phyloP scores from a whole-genome alignment of 92 coral and sea anemone species.

The Pocillopora grandis region DNA sequence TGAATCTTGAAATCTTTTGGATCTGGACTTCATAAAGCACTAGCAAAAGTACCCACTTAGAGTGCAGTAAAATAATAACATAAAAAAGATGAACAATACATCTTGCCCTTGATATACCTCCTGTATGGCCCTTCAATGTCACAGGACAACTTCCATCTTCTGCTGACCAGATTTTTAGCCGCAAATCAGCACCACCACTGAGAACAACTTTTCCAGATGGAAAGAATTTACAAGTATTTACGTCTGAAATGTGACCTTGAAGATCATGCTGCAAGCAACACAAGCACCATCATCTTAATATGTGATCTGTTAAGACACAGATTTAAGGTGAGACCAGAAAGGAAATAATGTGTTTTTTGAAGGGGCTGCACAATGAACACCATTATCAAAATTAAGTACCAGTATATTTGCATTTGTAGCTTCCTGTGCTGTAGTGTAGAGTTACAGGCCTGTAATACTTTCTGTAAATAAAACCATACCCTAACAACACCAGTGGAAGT shows the following conservation, averaged over 20 bases:
- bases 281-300: too few relatives aligned
- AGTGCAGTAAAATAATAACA: too few relatives aligned
- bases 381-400: too few relatives aligned
- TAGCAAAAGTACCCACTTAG: too few relatives aligned
- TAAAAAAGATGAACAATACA: neutral
- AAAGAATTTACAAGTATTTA: constrained; percentile 86
- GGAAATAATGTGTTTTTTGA: too few relatives aligned
- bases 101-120: constrained; percentile 46
- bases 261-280: constrained; percentile 66
- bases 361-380: too few relatives aligned
- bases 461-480: constrained; percentile 40
- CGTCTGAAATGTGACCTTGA: constrained; percentile 86
- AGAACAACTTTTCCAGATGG: constrained; percentile 97
- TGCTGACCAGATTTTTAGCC: constrained; percentile 95
- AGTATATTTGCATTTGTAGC: too few relatives aligned
- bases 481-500: constrained; percentile 77
- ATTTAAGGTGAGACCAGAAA: too few relatives aligned
- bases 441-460: neutral
- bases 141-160: constrained; percentile 96
- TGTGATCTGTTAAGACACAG: too few relatives aligned
- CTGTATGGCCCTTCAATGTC: constrained; percentile 85
- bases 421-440: too few relatives aligned
- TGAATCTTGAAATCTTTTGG: too few relatives aligned
- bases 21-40: too few relatives aligned
- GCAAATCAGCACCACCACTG: constrained; percentile 93